These are phyloP conservation scores for Phenganax marumi DNA, from an alignment of 92 coral and sea anemone species.

Conservation along the genomic window DNA sequence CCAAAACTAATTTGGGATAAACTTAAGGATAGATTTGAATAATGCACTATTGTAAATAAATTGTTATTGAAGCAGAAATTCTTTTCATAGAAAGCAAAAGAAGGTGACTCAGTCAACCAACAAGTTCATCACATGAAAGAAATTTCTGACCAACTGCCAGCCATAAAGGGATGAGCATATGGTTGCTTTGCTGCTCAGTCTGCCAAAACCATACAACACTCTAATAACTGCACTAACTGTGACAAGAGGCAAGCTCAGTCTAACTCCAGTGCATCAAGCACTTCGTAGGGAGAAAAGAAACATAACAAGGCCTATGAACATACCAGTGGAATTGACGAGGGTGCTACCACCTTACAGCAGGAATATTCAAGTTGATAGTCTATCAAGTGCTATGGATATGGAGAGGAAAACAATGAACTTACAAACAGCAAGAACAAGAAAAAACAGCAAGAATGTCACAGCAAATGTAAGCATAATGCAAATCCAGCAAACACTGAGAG, in stretches of 20 bases:
- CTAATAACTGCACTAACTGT: neutral
- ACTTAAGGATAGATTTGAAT: conserved; percentile 9
- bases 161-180: conserved; percentile 26
- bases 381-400: conserved; percentile 38
- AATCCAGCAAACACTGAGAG: conserved; percentile 19
- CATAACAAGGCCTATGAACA: neutral
- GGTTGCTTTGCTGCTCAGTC: conserved; percentile 2
- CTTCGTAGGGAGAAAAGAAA: neutral
- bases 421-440: conserved; percentile 28
- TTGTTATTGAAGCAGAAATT: conserved; percentile 18
- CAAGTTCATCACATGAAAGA: conserved; percentile 1
- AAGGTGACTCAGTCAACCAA: neutral
- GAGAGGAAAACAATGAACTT: conserved; percentile 46
- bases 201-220: neutral
- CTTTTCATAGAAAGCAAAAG: conserved; percentile 1
- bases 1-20: conserved; percentile 16
- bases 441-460: neutral
- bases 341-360: neutral
- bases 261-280: neutral
- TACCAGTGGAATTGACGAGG: neutral
- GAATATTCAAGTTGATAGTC: conserved; percentile 22
- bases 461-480: conserved; percentile 41
- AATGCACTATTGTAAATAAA: neutral
- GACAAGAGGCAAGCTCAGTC: neutral
- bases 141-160: conserved; percentile 6